Percentiles rank a stretch among this genome's conserved stretches.
phyloP scores from a whole-genome alignment of 2,797 vertebrate species.

The Chrosomus eos region DNA sequence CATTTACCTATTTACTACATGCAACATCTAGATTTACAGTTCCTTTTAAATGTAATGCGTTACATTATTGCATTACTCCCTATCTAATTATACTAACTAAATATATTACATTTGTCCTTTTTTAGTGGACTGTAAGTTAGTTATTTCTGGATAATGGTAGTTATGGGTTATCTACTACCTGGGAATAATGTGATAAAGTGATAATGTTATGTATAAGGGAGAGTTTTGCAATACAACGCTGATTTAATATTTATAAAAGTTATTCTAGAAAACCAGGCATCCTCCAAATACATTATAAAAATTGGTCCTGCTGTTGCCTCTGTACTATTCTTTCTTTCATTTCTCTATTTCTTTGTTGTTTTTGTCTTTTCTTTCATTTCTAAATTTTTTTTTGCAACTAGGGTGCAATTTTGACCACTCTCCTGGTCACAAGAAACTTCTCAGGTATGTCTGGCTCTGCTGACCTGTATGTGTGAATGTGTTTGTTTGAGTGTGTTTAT shows the following conservation, averaged over 20 bases:
- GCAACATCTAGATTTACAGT: neutral
- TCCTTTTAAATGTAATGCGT: neutral
- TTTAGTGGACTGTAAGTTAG: neutral
- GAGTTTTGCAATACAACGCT: neutral
- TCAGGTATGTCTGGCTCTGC: slow-evolving; percentile 86
- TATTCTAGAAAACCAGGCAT: neutral
- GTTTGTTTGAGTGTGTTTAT: slow-evolving; percentile 12
- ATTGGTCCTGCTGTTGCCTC: slow-evolving; percentile 1
- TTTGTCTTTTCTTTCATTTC: slow-evolving; percentile 54
- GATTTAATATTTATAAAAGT: neutral
- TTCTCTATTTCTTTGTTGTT: slow-evolving; percentile 50
- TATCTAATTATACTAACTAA: neutral
- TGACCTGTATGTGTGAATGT: slow-evolving; percentile 6
- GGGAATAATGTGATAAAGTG: neutral
- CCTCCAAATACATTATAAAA: neutral
- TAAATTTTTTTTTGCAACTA: slow-evolving; percentile 71
- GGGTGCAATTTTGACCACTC: slow-evolving; percentile 98
- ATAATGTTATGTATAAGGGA: neutral
- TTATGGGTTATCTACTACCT: neutral
- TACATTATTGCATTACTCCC: neutral
- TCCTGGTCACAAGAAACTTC: slow-evolving; percentile 99
- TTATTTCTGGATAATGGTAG: neutral
- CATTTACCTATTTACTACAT: neutral
- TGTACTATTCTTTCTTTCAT: slow-evolving; percentile 49
- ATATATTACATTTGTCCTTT: neutral